A percentile compares a stretch with the other conserved stretches of the same genome.
Conservation (phyloP, 1,140 invertebrate species). For the Pissodes strobi region DNA sequence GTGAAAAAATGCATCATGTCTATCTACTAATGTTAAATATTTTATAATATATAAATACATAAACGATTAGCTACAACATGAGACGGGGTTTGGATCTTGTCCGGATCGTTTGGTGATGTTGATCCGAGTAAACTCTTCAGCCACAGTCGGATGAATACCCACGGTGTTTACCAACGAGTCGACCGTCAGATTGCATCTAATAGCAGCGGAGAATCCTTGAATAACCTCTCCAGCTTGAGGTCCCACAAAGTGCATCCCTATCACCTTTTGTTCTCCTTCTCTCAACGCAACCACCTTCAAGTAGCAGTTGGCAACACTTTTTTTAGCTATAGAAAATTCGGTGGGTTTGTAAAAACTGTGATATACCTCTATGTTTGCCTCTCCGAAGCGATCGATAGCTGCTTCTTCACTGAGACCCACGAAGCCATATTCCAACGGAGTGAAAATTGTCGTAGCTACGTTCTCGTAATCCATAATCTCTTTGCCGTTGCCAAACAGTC, state of each 20-base stretch:
- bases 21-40: too few relatives aligned
- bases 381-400: conserved; percentile 68
- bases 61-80: conserved; percentile 82
- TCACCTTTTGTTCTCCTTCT: conserved; percentile 72
- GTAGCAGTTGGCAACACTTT: conserved; percentile 75
- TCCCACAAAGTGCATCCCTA: conserved; percentile 94
- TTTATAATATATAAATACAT: too few relatives aligned
- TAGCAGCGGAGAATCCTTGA: conserved; percentile 88
- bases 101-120: conserved; percentile 82
- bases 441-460: conserved; percentile 96
- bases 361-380: conserved; percentile 80
- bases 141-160: conserved; percentile 95
- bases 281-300: conserved; percentile 75
- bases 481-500: conserved; percentile 66
- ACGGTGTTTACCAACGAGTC: conserved; percentile 86
- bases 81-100: conserved; percentile 78
- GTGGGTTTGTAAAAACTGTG: conserved; percentile 93
- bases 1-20: too few relatives aligned
- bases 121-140: conserved; percentile 86
- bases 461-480: conserved; percentile 86
- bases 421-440: conserved; percentile 93
- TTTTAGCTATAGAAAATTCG: conserved; percentile 91
- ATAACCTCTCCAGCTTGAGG: conserved; percentile 97
- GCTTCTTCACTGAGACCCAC: conserved; percentile 93
- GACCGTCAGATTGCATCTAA: conserved; percentile 88